These are phyloP conservation scores for Leuciscus idus DNA, from an alignment of 2,113 vertebrate species.

Conservation along the genomic window DNA sequence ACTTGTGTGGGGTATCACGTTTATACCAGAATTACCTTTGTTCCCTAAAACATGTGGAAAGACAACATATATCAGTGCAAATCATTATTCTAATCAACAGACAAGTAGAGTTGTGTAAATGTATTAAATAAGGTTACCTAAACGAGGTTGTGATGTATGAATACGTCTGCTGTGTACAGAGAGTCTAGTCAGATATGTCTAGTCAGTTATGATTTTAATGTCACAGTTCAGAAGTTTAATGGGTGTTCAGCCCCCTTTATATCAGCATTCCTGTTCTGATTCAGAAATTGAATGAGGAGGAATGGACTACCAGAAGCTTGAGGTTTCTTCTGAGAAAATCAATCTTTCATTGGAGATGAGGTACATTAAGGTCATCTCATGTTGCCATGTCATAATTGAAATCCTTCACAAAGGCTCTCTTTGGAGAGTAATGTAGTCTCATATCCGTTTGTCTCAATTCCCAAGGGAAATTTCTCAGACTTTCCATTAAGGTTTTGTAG, in stretches of 20 bases:
- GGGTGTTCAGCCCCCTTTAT: neutral
- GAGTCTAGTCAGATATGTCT: conserved; percentile 4
- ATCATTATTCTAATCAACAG: conserved; percentile 3
- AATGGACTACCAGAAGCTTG: neutral
- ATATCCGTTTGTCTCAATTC: neutral
- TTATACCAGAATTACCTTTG: neutral
- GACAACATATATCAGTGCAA: neutral
- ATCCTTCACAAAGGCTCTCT: conserved; percentile 15
- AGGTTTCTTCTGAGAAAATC: conserved; percentile 22
- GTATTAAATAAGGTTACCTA: neutral
- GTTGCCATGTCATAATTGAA: neutral
- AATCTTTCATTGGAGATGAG: conserved; percentile 22
- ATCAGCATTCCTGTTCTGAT: conserved; percentile 1
- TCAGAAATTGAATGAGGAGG: neutral
- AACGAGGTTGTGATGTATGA: neutral
- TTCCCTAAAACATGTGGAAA: neutral
- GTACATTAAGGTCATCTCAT: neutral
- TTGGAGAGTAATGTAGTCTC: neutral
- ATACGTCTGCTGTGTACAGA: neutral
- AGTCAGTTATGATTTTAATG: neutral
- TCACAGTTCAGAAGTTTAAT: conserved; percentile 11
- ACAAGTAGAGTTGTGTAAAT: conserved; percentile 8
- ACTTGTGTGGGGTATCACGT: neutral
- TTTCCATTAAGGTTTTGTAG: neutral
- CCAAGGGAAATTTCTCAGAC: conserved; percentile 5